Percentiles rank a stretch among this genome's conserved stretches.
Conservation (phyloP, 2,888 invertebrate genomes). For the Teleiodes luculella region DNA sequence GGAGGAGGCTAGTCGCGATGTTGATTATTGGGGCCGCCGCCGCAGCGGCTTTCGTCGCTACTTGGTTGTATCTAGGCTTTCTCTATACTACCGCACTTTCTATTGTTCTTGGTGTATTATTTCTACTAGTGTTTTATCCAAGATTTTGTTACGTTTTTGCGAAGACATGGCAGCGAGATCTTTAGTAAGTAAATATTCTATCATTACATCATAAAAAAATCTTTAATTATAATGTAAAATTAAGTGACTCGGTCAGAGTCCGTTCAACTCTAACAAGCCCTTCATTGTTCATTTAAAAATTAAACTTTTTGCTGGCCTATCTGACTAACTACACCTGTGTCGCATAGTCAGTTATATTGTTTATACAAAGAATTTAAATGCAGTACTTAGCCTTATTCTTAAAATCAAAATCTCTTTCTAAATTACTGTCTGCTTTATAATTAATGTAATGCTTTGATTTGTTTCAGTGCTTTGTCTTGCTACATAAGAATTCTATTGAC, state of each 20-base stretch:
- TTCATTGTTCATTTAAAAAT: too few species aligned
- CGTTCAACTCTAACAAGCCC: too few species aligned
- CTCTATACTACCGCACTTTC: constrained; percentile 81
- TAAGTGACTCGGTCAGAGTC: too few species aligned
- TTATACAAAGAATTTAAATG: too few species aligned
- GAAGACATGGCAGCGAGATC: constrained; percentile 85
- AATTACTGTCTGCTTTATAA: too few species aligned
- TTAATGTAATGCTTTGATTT: too few species aligned
- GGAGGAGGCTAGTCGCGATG: constrained; percentile 68
- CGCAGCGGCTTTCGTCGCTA: constrained; percentile 60
- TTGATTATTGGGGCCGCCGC: constrained; percentile 59
- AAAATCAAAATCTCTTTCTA: too few species aligned
- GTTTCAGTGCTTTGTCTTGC: constrained; percentile 83
- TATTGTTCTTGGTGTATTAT: constrained; percentile 79
- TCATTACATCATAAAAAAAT: constrained; percentile 2
- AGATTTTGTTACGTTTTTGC: constrained; percentile 88
- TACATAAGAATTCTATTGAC: constrained; percentile 83
- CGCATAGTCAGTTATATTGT: too few species aligned
- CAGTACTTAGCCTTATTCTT: too few species aligned
- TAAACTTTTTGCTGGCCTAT: too few species aligned
- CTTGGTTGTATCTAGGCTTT: constrained; percentile 79
- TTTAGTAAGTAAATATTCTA: constrained; percentile 76
- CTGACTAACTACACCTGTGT: too few species aligned
- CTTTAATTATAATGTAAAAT: not conserved
- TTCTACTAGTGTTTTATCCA: constrained; percentile 83